Percentiles rank a stretch among this genome's conserved stretches.
These are phyloP conservation scores for Adelphocoris suturalis DNA, from an alignment of 2,888 invertebrate genomes.

Conservation along the genomic window DNA sequence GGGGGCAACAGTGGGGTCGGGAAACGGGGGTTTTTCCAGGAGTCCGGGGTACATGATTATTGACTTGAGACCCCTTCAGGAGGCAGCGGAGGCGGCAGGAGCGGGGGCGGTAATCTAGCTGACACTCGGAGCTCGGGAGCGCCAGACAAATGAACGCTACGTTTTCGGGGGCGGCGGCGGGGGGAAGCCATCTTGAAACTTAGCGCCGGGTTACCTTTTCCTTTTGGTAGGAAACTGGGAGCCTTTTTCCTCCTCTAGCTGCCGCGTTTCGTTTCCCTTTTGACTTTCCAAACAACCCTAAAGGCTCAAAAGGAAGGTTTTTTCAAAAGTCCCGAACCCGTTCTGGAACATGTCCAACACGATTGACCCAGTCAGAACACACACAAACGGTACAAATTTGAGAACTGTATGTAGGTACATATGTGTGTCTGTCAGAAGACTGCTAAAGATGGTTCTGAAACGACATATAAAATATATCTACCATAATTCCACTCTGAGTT, in stretches of 20 bases:
- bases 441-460: no score
- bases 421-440: no score
- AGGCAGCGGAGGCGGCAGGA: neutral
- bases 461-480: no score
- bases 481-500: no score
- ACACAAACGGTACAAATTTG: no score
- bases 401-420: no score
- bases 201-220: slow-evolving; percentile 3
- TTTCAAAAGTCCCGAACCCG: no score
- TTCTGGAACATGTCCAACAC: no score
- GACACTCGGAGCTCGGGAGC: neutral
- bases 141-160: slow-evolving; percentile 15
- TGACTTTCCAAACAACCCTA: no score
- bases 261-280: neutral
- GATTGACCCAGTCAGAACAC: no score
- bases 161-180: neutral
- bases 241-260: neutral
- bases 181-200: slow-evolving; percentile 20
- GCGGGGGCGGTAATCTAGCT: slow-evolving; percentile 2
- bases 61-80: slow-evolving; percentile 13
- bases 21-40: neutral
- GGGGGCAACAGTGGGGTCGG: neutral
- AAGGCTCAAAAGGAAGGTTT: no score
- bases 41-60: slow-evolving; percentile 25
- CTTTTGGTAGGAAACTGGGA: neutral